Evolutionary conservation across 1,140 invertebrate genomes (phyloP), one percentile per base, ranked within the genome.

Genomic region (Heliothis virescens): DNA sequence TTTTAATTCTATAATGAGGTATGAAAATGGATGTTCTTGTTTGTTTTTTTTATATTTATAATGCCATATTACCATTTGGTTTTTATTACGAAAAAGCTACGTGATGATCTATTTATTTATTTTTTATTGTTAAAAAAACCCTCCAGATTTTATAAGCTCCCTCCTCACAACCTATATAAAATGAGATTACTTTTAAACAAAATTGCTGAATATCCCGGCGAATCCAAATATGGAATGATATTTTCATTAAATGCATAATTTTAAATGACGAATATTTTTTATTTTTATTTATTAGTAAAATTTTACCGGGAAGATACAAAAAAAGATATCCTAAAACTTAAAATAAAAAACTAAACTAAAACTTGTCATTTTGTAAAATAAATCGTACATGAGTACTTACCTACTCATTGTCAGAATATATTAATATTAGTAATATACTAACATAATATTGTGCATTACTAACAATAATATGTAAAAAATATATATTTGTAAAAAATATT

Each of bases 121-220:
- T 34, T 9, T 77, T 63, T 18, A n/a, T 75, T 41, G 2, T 57
- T 1, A 57, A 57, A 60, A 75, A 81, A 77, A 79, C 53, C 65
- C 79, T 84, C 85, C 69, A 62, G 15, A 63, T 82, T 81, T 85
- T 83, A 88, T 89, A 91, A 90, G 86, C 89, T 89, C 89, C 84
- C 71, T 62, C 80, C 79, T 89, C 86, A 91, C 87, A 91, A 87
- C 86, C 88, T 89, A 89, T 80, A 85, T 71, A 86, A 89, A 88
- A 87, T 91, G 90, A 93, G 90, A 93, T 92, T 93, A 86, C 90
- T 86, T 83, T 75, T 75, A 62, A 84, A 83, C 83, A 69, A 83
- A 82, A 91, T 89, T 91, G 87, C 87, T 85, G 86, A 86, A 81
- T 15, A 72, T 88, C 90, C 88, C 90, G 88, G 88, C 88, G 79